phyloP scores from a whole-genome alignment of 2,113 vertebrate species.

The Bostrychus sinensis region DNA sequence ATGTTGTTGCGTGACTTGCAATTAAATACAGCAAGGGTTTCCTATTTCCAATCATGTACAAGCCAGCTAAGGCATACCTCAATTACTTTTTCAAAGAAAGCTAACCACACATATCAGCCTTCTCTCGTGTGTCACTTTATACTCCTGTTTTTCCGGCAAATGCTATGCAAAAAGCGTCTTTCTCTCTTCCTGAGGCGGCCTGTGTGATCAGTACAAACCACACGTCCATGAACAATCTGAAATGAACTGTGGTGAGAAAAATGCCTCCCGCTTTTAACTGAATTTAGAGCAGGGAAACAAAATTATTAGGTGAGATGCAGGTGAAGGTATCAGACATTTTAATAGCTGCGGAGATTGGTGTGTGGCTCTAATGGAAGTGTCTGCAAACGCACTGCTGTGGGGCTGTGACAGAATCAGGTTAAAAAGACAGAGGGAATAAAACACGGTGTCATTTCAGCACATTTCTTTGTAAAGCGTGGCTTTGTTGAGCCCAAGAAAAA shows the following conservation, averaged over 20 bases:
- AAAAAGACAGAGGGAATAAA: slow-evolving; percentile 63
- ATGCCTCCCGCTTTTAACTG: slow-evolving; percentile 12
- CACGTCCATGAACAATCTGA: slow-evolving; percentile 16
- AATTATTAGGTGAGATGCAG: slow-evolving; percentile 16
- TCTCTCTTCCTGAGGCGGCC: slow-evolving; percentile 25
- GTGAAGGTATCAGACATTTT: slow-evolving; percentile 42
- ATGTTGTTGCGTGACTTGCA: no score
- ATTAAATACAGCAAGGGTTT: not conserved
- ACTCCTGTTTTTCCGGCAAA: slow-evolving; percentile 40
- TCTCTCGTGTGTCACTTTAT: slow-evolving; percentile 26
- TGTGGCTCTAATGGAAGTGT: slow-evolving; percentile 48
- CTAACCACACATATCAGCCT: slow-evolving; percentile 39
- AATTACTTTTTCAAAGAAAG: slow-evolving; percentile 43
- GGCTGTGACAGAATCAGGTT: slow-evolving; percentile 72
- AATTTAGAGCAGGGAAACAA: slow-evolving; percentile 37
- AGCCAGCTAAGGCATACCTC: not conserved
- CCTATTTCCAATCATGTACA: not conserved
- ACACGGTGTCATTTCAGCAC: slow-evolving; percentile 46
- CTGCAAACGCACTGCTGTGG: slow-evolving; percentile 30
- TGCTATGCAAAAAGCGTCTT: slow-evolving; percentile 21
- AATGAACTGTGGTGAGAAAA: slow-evolving; percentile 15
- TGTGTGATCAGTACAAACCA: slow-evolving; percentile 33
- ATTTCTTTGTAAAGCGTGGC: slow-evolving; percentile 51
- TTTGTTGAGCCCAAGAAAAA: slow-evolving; percentile 35
- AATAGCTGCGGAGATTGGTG: slow-evolving; percentile 34